A percentile compares a stretch with the other conserved stretches of the same genome.
phyloP scores from a whole-genome alignment of 2,888 invertebrate genomes.

The Spodoptera picta region DNA sequence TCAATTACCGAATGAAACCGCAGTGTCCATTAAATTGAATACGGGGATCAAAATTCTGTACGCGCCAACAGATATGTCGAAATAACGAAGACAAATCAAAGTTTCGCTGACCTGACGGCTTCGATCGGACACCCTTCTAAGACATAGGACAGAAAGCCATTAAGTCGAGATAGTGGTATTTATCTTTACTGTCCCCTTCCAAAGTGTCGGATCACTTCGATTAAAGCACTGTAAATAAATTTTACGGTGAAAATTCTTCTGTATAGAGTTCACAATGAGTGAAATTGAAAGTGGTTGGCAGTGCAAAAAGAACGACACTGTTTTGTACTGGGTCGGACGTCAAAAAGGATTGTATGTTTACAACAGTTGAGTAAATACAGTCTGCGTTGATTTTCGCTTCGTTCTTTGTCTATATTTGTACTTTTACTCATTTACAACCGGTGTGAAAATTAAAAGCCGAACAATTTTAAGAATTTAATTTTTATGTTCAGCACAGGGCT shows the following conservation, averaged over 20 bases:
- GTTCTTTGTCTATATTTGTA: conserved; percentile 16
- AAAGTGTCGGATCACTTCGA: conserved; percentile 74
- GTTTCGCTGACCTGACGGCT: conserved; percentile 74
- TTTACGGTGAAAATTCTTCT: conserved; percentile 30
- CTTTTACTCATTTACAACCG: conserved; percentile 3
- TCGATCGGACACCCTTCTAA: conserved; percentile 74
- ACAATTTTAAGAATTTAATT: not conserved
- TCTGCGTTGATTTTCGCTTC: conserved; percentile 27
- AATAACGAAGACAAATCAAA: conserved; percentile 88
- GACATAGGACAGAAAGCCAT: conserved; percentile 80
- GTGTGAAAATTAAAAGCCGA: conserved; percentile 1
- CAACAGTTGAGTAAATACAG: conserved; percentile 35
- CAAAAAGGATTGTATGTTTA: conserved; percentile 33
- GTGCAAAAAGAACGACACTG: conserved; percentile 25
- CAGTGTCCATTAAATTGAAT: conserved; percentile 65
- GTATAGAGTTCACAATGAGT: conserved; percentile 23
- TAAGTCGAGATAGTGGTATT: conserved; percentile 84
- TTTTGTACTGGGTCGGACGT: conserved; percentile 26
- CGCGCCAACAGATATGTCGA: conserved; percentile 72
- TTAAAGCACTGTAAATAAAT: conserved; percentile 64
- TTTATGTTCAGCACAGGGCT: not conserved
- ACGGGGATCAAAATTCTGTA: conserved; percentile 70
- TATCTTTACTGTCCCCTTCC: conserved; percentile 74
- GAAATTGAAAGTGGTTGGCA: conserved; percentile 35
- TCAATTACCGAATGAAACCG: conserved; percentile 42